Evolutionary conservation across 1,140 invertebrate species (phyloP), one percentile per base, ranked within the genome.

Genomic region (Macrosteles quadrilineatus): DNA sequence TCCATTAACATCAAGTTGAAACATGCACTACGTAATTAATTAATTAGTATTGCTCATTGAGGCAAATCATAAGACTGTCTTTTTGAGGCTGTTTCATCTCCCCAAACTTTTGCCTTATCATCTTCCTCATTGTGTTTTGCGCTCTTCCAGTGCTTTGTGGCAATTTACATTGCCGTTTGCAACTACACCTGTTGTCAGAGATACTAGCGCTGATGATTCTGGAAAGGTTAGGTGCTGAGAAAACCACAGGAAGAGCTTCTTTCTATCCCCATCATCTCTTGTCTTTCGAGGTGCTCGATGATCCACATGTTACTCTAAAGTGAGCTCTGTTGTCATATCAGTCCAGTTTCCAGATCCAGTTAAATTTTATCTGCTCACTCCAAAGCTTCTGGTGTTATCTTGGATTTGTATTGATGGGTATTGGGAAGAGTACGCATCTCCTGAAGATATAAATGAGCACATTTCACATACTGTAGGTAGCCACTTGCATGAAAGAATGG

Each of bases 401-500:
- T 25, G 57, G 9, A 62, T 6, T 23, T 62, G 21, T 62, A 6
- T 6, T 6, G 23, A 25, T 6, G 6, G 19, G 27, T n/a, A 6
- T 25, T 29, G 2, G 19, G 19, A 12, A 70, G 30, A 12, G 1
- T 11, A 17, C 21, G n/a, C 64, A 70, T 71, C 29, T 72, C 71
- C 50, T 72, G 68, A 0, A 69, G 36, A 47, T 69, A 72, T 14
- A 72, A 14, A 31, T 72, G 71, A 30, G 71, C 62, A 6, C 25
- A 6, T 47, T 69, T 72, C 0, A 62, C 68, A 32, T 72, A 72
- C 21, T 30, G 19, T 2, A 65, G 17, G 64, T 72, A 67, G 14
- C 82, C 81, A 68, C 74, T 63, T 2, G 81, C 79, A 73, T 81
- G 77, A 72, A 82, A 81, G 66, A 74, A 80, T 1, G 79, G 80